Conservation (phyloP, 2,113 vertebrate genomes). For the Hippopotamus amphibius region DNA sequence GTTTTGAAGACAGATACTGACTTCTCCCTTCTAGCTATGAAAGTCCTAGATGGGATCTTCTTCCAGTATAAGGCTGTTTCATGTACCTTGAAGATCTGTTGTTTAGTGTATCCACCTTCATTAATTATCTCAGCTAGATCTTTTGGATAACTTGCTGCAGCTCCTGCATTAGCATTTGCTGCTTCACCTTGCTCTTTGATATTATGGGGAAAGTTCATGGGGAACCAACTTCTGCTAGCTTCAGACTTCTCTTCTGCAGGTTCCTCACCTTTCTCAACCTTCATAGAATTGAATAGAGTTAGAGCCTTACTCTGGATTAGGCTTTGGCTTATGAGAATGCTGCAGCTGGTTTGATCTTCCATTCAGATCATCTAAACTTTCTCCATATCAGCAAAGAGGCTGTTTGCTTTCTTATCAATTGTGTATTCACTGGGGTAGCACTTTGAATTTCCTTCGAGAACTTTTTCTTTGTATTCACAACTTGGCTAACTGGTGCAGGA, state of each 20-base stretch:
- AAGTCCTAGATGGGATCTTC: neutral
- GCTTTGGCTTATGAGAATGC: neutral
- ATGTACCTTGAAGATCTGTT: neutral
- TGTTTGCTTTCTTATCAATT: neutral
- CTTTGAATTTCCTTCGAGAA: neutral
- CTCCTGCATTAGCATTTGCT: neutral
- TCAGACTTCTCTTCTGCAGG: neutral
- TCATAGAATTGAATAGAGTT: neutral
- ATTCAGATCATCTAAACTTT: neutral
- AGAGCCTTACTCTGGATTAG: neutral
- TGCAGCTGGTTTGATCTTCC: neutral
- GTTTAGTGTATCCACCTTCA: neutral
- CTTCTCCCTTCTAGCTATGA: neutral
- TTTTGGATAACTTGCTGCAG: neutral
- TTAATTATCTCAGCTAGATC: neutral
- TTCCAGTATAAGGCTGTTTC: neutral
- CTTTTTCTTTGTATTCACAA: neutral
- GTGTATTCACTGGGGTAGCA: neutral
- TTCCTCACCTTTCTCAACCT: neutral
- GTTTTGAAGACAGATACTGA: neutral
- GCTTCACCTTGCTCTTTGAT: neutral
- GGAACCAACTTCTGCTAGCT: neutral
- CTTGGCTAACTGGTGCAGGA: neutral
- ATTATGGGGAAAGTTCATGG: neutral
- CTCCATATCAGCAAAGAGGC: neutral